phyloP scores from a whole-genome alignment of 2,888 invertebrate genomes.

The Cetonia aurata region DNA sequence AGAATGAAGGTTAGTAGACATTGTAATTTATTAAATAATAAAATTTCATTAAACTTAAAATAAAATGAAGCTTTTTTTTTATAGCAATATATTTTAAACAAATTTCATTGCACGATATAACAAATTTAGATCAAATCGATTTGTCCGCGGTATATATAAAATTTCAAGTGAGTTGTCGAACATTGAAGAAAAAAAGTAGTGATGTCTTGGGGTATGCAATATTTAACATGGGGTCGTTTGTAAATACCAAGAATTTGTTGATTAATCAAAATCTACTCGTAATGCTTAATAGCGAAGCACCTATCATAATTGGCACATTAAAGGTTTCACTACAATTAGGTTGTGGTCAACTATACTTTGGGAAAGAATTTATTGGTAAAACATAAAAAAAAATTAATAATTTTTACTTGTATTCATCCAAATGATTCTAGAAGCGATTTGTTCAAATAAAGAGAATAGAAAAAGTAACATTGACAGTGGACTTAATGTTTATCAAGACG shows the following conservation, averaged over 20 bases:
- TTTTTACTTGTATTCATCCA: not conserved
- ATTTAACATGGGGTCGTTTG: constrained; percentile 63
- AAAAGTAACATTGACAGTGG: constrained; percentile 52
- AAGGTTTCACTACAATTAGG: constrained; percentile 68
- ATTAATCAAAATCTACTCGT: constrained; percentile 64
- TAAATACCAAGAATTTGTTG: constrained; percentile 60
- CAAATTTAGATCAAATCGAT: constrained; percentile 59
- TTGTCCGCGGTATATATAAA: constrained; percentile 60
- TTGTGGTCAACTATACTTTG: constrained; percentile 68
- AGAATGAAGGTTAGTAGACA: constrained; percentile 61
- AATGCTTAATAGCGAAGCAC: constrained; percentile 63
- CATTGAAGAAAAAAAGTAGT: constrained; percentile 65
- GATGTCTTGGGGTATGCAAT: constrained; percentile 65
- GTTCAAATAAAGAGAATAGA: constrained; percentile 52
- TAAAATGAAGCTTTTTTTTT: constrained; percentile 47
- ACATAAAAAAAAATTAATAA: constrained; percentile 37
- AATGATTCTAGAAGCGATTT: constrained; percentile 56
- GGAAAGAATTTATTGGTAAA: constrained; percentile 67
- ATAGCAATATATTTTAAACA: constrained; percentile 67
- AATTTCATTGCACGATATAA: constrained; percentile 64
- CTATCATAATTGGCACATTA: constrained; percentile 65
- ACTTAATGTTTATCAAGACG: constrained; percentile 47
- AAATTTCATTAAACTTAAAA: too few relatives aligned
- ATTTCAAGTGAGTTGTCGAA: constrained; percentile 67
- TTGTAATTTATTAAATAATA: not conserved